Conservation (phyloP, 2,797 vertebrate species). For the Ceryle rudis region DNA sequence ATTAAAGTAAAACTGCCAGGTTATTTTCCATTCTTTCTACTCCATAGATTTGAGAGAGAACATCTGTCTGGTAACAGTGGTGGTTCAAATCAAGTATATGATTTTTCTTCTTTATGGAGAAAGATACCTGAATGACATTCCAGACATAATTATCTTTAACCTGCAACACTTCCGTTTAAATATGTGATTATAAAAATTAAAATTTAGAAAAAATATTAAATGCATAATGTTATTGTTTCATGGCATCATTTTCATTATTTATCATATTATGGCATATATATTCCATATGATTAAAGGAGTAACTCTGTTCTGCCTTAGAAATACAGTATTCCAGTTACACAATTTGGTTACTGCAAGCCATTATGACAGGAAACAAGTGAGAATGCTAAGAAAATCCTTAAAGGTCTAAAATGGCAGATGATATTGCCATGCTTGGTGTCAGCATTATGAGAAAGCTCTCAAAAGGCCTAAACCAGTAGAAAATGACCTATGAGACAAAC, state of each 20-base stretch:
- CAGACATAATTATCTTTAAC: neutral
- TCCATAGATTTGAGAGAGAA: slow-evolving; percentile 23
- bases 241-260: neutral
- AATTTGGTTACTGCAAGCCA: neutral
- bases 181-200: neutral
- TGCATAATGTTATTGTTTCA: neutral
- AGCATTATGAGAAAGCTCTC: neutral
- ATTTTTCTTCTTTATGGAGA: neutral
- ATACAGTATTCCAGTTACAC: neutral
- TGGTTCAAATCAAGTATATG: neutral
- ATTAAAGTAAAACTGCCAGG: neutral
- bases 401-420: neutral
- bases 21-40: slow-evolving; percentile 24
- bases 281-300: neutral
- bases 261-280: neutral
- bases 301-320: neutral
- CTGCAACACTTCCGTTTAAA: neutral
- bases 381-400: neutral
- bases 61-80: slow-evolving; percentile 26
- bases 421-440: neutral
- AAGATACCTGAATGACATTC: neutral
- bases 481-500: neutral
- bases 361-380: neutral
- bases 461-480: neutral
- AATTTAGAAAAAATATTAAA: neutral